These are phyloP conservation scores for Didymodactylos carnosus DNA, from an alignment of 2,888 invertebrate species.

Conservation along the genomic window DNA sequence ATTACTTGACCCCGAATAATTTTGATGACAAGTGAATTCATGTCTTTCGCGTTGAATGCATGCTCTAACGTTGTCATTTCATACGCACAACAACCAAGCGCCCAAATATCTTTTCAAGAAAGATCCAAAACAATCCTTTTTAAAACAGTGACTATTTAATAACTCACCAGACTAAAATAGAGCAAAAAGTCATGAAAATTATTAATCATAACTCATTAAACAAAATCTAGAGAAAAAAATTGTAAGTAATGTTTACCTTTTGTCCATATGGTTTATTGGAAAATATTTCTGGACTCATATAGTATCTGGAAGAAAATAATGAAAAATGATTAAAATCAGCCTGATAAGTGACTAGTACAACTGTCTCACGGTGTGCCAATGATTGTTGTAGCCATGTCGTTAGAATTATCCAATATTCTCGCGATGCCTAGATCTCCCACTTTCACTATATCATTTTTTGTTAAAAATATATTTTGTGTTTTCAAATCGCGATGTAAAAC, in stretches of 20 bases:
- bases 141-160: too few species aligned
- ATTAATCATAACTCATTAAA: too few species aligned
- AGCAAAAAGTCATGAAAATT: too few species aligned
- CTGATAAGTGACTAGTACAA: too few species aligned
- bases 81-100: conserved; percentile 36
- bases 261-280: conserved; percentile 36
- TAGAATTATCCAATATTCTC: conserved; percentile 32
- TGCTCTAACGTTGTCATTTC: conserved; percentile 37
- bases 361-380: conserved; percentile 37
- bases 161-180: too few species aligned
- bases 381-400: conserved; percentile 36
- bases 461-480: conserved; percentile 37
- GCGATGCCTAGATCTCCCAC: conserved; percentile 38
- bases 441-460: conserved; percentile 36
- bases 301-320: too few species aligned
- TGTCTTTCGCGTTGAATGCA: conserved; percentile 36
- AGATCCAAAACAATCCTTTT: not conserved
- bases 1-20: conserved; percentile 34
- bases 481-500: conserved; percentile 36
- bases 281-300: conserved; percentile 38
- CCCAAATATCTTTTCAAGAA: conserved; percentile 36
- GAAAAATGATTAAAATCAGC: too few species aligned
- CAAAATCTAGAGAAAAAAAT: too few species aligned
- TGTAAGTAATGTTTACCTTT: too few species aligned
- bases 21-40: conserved; percentile 35